Conservation (phyloP, 2,888 invertebrate species). For the Eulithis testata region DNA sequence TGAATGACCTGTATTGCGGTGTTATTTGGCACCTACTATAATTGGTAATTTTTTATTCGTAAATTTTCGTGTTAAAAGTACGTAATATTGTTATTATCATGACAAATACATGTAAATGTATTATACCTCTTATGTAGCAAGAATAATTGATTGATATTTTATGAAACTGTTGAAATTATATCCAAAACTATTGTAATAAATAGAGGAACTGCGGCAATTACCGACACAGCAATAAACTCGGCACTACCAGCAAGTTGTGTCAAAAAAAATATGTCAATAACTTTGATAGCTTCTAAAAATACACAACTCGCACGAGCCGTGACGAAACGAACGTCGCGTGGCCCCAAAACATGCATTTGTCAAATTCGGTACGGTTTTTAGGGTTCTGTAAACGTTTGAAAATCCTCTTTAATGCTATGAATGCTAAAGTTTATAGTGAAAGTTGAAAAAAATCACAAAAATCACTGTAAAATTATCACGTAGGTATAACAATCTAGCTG, state of each 20-base stretch:
- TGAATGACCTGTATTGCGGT: no score
- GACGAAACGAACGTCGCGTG: slow-evolving; percentile 73
- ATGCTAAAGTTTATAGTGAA: no score
- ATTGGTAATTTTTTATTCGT: not conserved
- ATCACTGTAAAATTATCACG: no score
- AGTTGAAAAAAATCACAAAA: no score
- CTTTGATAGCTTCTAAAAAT: slow-evolving; percentile 57
- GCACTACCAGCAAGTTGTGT: slow-evolving; percentile 21
- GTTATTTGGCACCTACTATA: no score
- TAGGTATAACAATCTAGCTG: no score
- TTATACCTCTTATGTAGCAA: no score
- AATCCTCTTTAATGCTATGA: not conserved
- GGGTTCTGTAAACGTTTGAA: slow-evolving; percentile 19
- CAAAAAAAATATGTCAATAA: slow-evolving; percentile 44
- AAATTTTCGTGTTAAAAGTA: no score
- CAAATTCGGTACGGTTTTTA: slow-evolving; percentile 74
- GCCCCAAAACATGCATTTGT: slow-evolving; percentile 80
- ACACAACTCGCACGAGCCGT: slow-evolving; percentile 54
- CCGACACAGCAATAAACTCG: slow-evolving; percentile 4
- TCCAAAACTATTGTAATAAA: slow-evolving; percentile 7
- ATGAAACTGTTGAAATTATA: not conserved
- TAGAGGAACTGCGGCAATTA: slow-evolving; percentile 10
- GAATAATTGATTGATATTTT: no score
- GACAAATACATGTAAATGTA: no score
- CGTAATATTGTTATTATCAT: no score